Percentiles rank a stretch among this genome's conserved stretches.
phyloP scores from a whole-genome alignment of 2,888 invertebrate species.

The Ectemnius lituratus region DNA sequence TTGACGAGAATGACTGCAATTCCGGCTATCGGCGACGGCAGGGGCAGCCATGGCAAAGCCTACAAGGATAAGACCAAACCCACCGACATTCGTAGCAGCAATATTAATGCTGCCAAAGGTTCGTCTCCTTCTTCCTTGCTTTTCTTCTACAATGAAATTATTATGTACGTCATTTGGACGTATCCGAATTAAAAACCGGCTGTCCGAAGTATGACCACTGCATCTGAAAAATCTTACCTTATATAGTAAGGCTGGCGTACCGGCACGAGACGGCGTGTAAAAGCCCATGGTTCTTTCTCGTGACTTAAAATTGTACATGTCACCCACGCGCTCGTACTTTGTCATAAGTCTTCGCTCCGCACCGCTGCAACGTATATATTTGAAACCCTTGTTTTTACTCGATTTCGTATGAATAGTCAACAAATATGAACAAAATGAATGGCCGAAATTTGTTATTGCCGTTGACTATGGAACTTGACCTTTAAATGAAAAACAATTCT shows the following conservation, averaged over 20 bases:
- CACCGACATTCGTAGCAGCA: conserved; percentile 94
- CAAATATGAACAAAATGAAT: no score
- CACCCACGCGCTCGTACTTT: not conserved
- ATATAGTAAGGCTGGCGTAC: conserved; percentile 55
- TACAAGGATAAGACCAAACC: conserved; percentile 97
- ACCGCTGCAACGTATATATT: no score
- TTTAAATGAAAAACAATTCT: no score
- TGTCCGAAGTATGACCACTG: no score
- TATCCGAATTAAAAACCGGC: no score
- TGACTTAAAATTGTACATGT: not conserved
- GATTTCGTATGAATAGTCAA: no score
- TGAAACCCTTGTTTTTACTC: no score
- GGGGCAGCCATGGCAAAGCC: conserved; percentile 79
- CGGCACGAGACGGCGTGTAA: not conserved
- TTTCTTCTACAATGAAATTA: not conserved
- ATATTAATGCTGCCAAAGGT: conserved; percentile 99
- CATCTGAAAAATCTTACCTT: conserved; percentile 51
- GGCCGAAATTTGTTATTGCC: no score
- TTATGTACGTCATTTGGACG: no score
- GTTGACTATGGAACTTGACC: no score
- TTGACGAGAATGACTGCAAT: conserved; percentile 77
- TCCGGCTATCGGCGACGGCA: conserved; percentile 78
- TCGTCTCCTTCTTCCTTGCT: conserved; percentile 56
- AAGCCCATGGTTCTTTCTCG: not conserved
- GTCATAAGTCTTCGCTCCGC: no score